Percentiles rank a stretch among this genome's conserved stretches.
Evolutionary conservation across 2,888 invertebrate species (phyloP).

Genomic region (Tanypteryx hageni): DNA sequence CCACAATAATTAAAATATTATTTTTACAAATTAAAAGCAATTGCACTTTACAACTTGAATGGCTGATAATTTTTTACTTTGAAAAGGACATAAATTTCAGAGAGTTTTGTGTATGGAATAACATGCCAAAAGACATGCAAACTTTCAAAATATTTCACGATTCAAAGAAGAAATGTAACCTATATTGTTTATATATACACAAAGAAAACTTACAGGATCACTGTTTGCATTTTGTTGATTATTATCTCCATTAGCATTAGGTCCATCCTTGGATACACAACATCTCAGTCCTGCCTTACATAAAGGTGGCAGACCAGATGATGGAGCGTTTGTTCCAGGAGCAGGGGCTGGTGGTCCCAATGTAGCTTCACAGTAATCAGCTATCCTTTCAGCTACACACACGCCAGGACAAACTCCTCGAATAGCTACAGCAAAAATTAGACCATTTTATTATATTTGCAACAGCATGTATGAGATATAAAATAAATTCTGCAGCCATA

Average conservation of each 20-base stretch:
- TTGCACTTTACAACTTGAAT: no score
- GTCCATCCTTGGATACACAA: slow-evolving; percentile 85
- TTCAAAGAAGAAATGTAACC: no score
- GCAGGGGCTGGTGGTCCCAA: slow-evolving; percentile 43
- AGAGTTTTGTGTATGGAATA: no score
- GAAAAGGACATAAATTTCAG: no score
- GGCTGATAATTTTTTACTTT: no score
- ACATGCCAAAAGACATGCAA: no score
- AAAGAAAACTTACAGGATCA: slow-evolving; percentile 1
- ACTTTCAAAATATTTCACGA: no score
- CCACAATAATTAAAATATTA: no score
- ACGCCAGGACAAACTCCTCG: slow-evolving; percentile 83
- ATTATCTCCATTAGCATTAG: slow-evolving; percentile 1
- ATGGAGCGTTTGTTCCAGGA: background rate
- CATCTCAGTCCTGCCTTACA: slow-evolving; percentile 87
- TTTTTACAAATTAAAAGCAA: no score
- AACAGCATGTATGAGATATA: background rate
- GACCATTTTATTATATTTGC: no score
- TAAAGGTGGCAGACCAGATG: slow-evolving; percentile 76
- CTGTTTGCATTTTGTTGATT: background rate
- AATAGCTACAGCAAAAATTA: background rate
- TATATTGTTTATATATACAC: background rate
- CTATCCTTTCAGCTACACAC: slow-evolving; percentile 88
- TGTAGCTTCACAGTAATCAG: slow-evolving; percentile 90
- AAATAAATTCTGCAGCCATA: background rate